Base-by-base conservation (phyloP, 2,888 invertebrate genomes). In the Mesochorus sp. region DNA sequence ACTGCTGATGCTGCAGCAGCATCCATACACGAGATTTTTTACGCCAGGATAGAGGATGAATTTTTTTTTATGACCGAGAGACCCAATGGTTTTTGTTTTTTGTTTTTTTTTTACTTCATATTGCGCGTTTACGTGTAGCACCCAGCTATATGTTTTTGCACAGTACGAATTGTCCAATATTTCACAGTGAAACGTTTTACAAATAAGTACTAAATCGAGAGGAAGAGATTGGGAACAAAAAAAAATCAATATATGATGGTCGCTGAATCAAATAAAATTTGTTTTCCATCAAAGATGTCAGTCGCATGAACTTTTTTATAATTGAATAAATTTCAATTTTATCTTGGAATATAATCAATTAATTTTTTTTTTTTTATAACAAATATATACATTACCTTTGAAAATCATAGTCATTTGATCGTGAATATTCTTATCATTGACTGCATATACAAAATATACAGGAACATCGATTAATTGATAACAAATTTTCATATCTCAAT, bases 1-100 rank as follows among this genome's bases (percentile, higher is more conserved):
- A 59, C 57, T 55, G 62, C 51, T 42, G 59, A 55, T 55, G 55
- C 55, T 37, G 55, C 47, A 12, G 74, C 64, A 73, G 26, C 59
- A 59, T 74, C 61, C 17, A 59, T 59, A 59, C 61, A 51, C 74
- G 61, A 67, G 67, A 74, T 61, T 74, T 74, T 67, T 67, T 59
- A 53, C 59, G 57, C 59, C 59, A 34, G 24, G 28, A 66, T 57
- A 26, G 66, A 74, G 67, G 51, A 74, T 74, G 66, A 74, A 66
- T 67, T 66, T 74, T 74, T 73, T 74, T 74, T 74, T 74, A 74
- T 59, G 51, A 34, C 44, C 59, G 14, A 21, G 59, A 42, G 14
- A 74, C 34, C 24, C 61, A 21, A 6, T 44, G 37, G 44, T 39
- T 42, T 42, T 19, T 28, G n/a, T 26, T 42, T 55, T 34, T 57